phyloP scores from a whole-genome alignment of 2,888 invertebrate genomes.

The Eubasilissa splendida region DNA sequence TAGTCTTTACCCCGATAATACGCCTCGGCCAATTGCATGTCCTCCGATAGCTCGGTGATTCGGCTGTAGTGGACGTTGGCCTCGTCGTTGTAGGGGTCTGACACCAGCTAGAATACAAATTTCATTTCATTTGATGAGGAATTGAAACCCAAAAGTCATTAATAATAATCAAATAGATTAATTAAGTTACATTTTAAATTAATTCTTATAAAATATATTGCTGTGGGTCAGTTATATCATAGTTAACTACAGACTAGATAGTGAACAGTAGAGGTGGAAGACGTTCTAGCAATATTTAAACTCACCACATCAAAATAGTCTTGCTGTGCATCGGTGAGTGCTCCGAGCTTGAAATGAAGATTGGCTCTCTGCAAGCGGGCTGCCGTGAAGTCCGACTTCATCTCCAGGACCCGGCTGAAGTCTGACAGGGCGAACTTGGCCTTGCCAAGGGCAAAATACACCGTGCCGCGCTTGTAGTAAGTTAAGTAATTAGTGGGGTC shows the following conservation, averaged over 20 bases:
- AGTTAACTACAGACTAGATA: not conserved
- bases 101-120: conserved; percentile 69
- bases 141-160: too few species aligned
- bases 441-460: conserved; percentile 96
- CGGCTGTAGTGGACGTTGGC: conserved; percentile 80
- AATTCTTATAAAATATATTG: too few species aligned
- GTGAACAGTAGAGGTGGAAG: not conserved
- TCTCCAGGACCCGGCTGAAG: conserved; percentile 90
- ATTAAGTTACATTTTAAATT: too few species aligned
- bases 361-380: conserved; percentile 89
- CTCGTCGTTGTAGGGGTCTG: conserved; percentile 85
- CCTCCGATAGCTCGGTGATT: conserved; percentile 79
- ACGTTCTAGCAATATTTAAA: conserved; percentile 59
- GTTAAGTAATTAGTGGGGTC: conserved; percentile 97
- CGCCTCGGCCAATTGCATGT: conserved; percentile 73
- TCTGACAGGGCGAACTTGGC: conserved; percentile 96
- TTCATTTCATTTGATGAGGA: too few species aligned
- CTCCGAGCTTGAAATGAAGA: conserved; percentile 91
- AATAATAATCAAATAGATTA: too few species aligned
- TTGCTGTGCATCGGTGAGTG: conserved; percentile 84
- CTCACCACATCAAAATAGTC: conserved; percentile 92
- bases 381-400: conserved; percentile 95
- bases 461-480: conserved; percentile 95
- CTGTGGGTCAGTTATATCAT: too few species aligned
- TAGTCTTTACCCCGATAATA: conserved; percentile 71